Evolutionary conservation across 2,888 invertebrate species (phyloP).

Genomic region (Cheilosia vernalis): DNA sequence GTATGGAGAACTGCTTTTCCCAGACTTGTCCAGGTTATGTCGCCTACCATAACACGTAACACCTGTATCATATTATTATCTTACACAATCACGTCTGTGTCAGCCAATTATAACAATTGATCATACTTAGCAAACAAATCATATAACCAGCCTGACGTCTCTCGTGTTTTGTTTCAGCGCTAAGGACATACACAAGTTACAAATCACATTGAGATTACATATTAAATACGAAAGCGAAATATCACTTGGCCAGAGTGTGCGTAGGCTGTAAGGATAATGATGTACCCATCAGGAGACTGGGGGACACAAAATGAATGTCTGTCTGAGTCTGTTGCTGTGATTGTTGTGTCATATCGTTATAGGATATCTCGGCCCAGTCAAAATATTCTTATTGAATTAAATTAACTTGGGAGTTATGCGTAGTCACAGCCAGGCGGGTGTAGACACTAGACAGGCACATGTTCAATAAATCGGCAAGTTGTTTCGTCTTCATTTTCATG

Average conservation of each 20-base stretch:
- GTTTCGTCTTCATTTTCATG: too few relatives aligned
- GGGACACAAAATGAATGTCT: not conserved
- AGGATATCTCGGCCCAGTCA: conserved; percentile 5
- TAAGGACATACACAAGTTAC: conserved; percentile 15
- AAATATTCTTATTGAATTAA: conserved; percentile 12
- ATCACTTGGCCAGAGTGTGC: not conserved
- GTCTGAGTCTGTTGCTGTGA: conserved; percentile 6
- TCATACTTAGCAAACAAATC: not conserved
- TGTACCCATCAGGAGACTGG: not conserved
- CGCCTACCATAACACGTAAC: too few relatives aligned
- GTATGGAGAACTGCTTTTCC: too few relatives aligned
- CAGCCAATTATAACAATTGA: too few relatives aligned
- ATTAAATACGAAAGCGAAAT: not conserved
- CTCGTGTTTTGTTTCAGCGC: conserved; percentile 7
- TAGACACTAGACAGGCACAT: not conserved
- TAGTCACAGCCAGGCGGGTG: not conserved
- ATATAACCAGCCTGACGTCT: too few relatives aligned
- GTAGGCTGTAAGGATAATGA: conserved; percentile 10
- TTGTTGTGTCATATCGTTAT: conserved; percentile 9
- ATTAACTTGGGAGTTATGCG: conserved; percentile 1
- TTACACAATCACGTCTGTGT: not conserved
- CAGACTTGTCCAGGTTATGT: too few relatives aligned
- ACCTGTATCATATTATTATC: not conserved
- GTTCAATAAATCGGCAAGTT: not conserved
- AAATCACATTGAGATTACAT: not conserved